Evolutionary conservation across 2,888 invertebrate genomes (phyloP).

Genomic region (Ctenicera cuprea): DNA sequence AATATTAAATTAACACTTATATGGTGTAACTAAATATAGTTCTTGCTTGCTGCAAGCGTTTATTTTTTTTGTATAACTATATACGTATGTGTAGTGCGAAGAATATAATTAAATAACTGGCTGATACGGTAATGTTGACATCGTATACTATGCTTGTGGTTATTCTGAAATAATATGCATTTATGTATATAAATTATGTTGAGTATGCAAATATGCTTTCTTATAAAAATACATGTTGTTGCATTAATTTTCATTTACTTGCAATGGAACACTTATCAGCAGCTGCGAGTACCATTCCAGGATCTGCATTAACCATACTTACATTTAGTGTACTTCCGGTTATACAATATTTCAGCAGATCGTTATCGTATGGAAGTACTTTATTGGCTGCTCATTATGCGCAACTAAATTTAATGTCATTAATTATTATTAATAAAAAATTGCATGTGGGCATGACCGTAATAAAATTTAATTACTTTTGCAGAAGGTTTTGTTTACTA

Average conservation of each 20-base stretch:
- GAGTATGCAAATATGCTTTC: slow-evolving; percentile 15
- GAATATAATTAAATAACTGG: no score
- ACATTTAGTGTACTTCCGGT: slow-evolving; percentile 5
- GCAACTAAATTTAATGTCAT: neutral
- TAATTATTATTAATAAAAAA: slow-evolving; percentile 3
- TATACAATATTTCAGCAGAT: neutral
- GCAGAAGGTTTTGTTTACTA: neutral
- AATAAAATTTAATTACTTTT: neutral
- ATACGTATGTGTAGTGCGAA: no score
- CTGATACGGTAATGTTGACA: slow-evolving; percentile 1
- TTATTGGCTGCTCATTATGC: neutral
- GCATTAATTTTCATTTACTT: slow-evolving; percentile 1
- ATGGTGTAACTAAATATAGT: no score
- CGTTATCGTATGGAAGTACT: neutral
- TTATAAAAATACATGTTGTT: slow-evolving; percentile 12
- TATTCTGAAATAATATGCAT: neutral
- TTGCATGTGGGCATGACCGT: neutral
- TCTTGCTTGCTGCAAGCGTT: no score
- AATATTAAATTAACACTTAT: no score
- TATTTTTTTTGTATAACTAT: no score
- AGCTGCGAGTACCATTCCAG: neutral
- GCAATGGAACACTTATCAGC: neutral
- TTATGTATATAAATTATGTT: neutral
- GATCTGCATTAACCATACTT: slow-evolving; percentile 6
- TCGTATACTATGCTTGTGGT: neutral